Evolutionary conservation across 2,888 invertebrate species (phyloP).

Genomic region (Pelosia muscerda): DNA sequence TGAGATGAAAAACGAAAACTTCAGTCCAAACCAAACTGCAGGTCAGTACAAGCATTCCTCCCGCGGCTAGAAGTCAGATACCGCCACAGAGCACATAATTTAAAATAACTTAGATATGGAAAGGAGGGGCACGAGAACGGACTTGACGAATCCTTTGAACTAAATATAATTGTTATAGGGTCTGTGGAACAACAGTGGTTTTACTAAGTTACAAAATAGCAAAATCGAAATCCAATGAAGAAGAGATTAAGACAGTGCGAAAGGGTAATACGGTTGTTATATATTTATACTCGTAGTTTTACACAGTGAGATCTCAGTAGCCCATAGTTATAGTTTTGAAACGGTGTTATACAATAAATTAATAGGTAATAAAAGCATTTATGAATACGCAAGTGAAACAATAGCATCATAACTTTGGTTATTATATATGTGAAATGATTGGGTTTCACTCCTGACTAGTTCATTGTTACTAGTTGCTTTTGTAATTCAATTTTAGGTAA

Average conservation of each 20-base stretch:
- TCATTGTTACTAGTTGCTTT: conserved; percentile 43
- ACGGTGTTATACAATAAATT: conserved; percentile 38
- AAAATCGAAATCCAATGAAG: too few relatives aligned
- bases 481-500: conserved; percentile 47
- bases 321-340: not conserved
- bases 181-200: too few relatives aligned
- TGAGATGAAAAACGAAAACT: too few relatives aligned
- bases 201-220: too few relatives aligned
- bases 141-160: too few relatives aligned
- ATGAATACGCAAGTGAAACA: conserved; percentile 44
- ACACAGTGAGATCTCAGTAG: not conserved
- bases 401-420: conserved; percentile 47
- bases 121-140: not conserved
- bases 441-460: conserved; percentile 47
- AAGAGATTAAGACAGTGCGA: not conserved
- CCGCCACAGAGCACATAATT: not conserved
- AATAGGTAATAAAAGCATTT: conserved; percentile 27
- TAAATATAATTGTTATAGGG: too few relatives aligned
- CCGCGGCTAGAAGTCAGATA: not conserved
- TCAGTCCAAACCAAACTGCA: too few relatives aligned
- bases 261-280: not conserved
- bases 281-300: not conserved
- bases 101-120: not conserved
- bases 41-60: too few relatives aligned
- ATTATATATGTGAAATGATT: conserved; percentile 49